Evolutionary conservation across 2,888 invertebrate genomes (phyloP).

Genomic region (Aleiodes testaceus): DNA sequence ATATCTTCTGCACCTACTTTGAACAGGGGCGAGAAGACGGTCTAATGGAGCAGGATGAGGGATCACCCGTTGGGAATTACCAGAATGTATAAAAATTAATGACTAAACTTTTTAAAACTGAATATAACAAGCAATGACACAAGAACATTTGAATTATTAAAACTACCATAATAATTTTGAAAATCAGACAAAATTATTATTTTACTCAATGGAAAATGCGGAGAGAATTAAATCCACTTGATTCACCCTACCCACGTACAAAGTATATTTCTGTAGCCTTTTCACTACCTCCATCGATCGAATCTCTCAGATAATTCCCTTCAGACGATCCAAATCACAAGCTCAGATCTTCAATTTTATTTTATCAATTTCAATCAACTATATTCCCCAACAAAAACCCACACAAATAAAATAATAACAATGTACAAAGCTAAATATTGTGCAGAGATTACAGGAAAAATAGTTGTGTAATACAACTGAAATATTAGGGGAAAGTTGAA

Average conservation of each 20-base stretch:
- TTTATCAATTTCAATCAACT: neutral
- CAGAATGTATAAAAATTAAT: conserved; percentile 11
- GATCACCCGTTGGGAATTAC: conserved; percentile 2
- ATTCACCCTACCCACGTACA: conserved; percentile 19
- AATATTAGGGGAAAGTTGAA: conserved; percentile 5
- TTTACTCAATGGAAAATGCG: conserved; percentile 16
- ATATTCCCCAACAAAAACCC: no score
- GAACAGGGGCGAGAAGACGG: neutral
- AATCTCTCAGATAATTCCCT: conserved; percentile 25
- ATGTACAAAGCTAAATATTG: no score
- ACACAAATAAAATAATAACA: neutral
- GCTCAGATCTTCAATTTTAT: conserved; percentile 7
- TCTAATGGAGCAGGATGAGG: conserved; percentile 7
- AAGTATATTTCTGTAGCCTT: conserved; percentile 18
- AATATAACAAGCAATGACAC: neutral
- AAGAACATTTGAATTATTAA: neutral
- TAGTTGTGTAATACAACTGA: neutral
- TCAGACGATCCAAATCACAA: conserved; percentile 14
- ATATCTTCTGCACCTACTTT: neutral
- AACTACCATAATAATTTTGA: neutral
- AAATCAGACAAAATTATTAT: neutral
- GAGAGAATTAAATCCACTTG: conserved; percentile 9
- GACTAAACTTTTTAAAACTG: neutral
- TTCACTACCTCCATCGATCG: conserved; percentile 30
- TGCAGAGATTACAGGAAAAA: neutral